Conservation (phyloP, 2,113 vertebrate species). For the Psettodes erumei region DNA sequence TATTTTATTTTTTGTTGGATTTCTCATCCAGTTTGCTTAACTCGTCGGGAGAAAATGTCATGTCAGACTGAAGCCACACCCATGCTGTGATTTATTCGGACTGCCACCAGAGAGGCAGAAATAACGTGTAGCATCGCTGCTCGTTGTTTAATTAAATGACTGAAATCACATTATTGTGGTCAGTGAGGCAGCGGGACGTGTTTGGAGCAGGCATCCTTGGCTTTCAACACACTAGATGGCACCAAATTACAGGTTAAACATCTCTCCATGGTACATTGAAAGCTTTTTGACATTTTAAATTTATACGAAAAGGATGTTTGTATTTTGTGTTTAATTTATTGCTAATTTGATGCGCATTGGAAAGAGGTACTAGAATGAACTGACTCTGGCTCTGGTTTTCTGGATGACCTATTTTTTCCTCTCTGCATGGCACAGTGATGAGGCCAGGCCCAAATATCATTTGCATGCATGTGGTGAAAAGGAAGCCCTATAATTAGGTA, state of each 20-base stretch:
- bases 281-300: background rate
- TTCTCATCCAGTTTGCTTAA: constrained; percentile 20
- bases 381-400: constrained; percentile 13
- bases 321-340: background rate
- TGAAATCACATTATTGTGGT: background rate
- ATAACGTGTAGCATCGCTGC: background rate
- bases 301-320: background rate
- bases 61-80: constrained; percentile 43
- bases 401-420: constrained; percentile 46
- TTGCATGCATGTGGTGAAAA: background rate
- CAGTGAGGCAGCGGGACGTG: background rate
- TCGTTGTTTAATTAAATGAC: background rate
- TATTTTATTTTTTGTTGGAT: no score
- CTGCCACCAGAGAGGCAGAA: background rate
- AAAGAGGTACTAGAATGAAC: background rate
- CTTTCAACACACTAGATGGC: constrained; percentile 62
- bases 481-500: background rate
- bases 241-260: constrained; percentile 44
- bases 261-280: background rate
- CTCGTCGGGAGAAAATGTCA: background rate
- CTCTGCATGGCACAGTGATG: background rate
- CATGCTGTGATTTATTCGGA: constrained; percentile 35
- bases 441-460: constrained; percentile 9
- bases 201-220: background rate
- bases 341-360: background rate